A percentile compares a stretch with the other conserved stretches of the same genome.
Conservation (phyloP, 30 jellyfish, hydroid and myxozoan species). For the Rhopilema esculentum region DNA sequence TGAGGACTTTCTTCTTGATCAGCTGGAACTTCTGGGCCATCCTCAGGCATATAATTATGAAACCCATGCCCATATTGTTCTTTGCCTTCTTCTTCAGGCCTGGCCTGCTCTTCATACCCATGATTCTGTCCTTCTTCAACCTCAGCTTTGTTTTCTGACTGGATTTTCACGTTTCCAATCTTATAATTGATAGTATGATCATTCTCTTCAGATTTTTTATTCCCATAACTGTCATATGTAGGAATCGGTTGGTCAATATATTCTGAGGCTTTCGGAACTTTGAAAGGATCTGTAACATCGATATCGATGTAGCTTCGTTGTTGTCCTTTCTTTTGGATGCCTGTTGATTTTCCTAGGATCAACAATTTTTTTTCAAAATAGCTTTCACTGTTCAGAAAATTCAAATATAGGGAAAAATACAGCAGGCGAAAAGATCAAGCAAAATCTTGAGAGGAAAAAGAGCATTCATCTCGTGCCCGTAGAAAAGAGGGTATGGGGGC, state of each 20-base stretch:
- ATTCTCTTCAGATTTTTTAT: constrained; percentile 32
- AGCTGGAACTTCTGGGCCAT: constrained; percentile 74
- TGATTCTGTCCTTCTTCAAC: constrained; percentile 31
- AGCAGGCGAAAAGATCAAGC: too few species aligned
- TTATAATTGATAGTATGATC: constrained; percentile 39
- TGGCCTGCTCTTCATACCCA: constrained; percentile 18
- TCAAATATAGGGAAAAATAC: background rate
- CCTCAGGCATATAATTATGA: constrained; percentile 42
- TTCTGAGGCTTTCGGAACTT: constrained; percentile 92
- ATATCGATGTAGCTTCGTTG: constrained; percentile 94
- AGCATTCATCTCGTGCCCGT: too few species aligned
- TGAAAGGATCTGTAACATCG: constrained; percentile 96
- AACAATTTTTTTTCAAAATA: background rate
- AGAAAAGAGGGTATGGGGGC: too few species aligned
- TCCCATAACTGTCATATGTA: constrained; percentile 51
- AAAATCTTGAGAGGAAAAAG: too few species aligned
- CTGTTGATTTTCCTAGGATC: constrained; percentile 20
- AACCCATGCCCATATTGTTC: constrained; percentile 3
- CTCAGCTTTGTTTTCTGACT: constrained; percentile 33
- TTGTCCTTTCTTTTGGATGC: constrained; percentile 42
- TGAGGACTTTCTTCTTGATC: constrained; percentile 66
- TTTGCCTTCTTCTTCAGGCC: constrained; percentile 4
- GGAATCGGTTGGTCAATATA: constrained; percentile 93
- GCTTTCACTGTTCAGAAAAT: background rate
- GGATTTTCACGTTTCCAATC: constrained; percentile 36